Percentiles rank a stretch among this genome's conserved stretches.
Evolutionary conservation across 2,888 invertebrate species (phyloP).

Genomic region (Drosophila pseudotakahashii): DNA sequence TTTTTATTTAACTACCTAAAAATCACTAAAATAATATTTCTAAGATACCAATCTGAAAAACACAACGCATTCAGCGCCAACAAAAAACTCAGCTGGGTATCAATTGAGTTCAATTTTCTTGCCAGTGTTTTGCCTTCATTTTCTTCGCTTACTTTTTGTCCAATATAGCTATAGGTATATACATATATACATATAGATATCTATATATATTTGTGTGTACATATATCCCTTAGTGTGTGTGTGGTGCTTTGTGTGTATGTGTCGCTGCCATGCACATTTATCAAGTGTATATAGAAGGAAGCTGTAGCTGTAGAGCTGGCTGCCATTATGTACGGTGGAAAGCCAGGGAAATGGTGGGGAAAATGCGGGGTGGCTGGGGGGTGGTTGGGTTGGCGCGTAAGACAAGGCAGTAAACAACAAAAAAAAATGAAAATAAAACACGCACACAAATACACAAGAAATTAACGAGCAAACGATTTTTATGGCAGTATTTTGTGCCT

Average conservation of each 20-base stretch:
- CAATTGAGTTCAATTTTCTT: conserved; percentile 47
- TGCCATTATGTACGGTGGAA: conserved; percentile 50
- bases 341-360: conserved; percentile 11
- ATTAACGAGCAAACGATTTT: conserved; percentile 81
- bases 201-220: conserved; percentile 35
- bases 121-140: conserved; percentile 45
- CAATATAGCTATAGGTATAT: conserved; percentile 49
- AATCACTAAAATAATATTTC: not conserved
- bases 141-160: conserved; percentile 70
- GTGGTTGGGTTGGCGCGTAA: conserved; percentile 31
- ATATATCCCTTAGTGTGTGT: conserved; percentile 26
- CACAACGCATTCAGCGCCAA: not conserved
- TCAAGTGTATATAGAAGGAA: conserved; percentile 59
- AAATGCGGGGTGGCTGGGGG: conserved; percentile 27
- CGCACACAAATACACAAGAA: conserved; percentile 67
- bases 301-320: conserved; percentile 61
- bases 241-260: conserved; percentile 43
- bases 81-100: conserved; percentile 14
- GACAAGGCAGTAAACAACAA: conserved; percentile 64
- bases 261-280: conserved; percentile 69
- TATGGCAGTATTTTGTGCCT: conserved; percentile 80
- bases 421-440: conserved; percentile 33
- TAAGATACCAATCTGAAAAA: not conserved
- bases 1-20: too few relatives aligned
- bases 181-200: conserved; percentile 15